Evolutionary conservation across 2,113 vertebrate genomes (phyloP), one percentile per base, ranked within the genome.

Genomic region (Halcyon senegalensis): DNA sequence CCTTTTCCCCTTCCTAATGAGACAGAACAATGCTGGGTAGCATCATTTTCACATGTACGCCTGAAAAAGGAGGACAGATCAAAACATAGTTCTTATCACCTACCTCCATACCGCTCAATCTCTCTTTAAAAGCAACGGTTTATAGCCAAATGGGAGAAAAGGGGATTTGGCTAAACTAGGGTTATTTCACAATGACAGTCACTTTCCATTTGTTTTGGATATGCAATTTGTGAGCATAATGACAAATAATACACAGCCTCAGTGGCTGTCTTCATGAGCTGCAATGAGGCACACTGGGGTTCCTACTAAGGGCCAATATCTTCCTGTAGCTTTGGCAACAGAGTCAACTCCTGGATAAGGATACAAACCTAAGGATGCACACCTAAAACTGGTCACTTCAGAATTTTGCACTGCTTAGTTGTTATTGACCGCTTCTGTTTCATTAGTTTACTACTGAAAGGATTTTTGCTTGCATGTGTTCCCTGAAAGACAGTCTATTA

Each of bases 21-120:
- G 46, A 53, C 10, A 89, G 83, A 93, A 96, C 92, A 93, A 89
- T 75, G 60, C 68, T 79, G 79, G 76, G 27, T 58, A 84, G 51
- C 46, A 90, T 58, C 35, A 87, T n/a, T 81, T 68, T 77, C 62
- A 66, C 41, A 63, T 0, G 3, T 5, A n/a, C 19, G 13, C 70
- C 24, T 77, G 35, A 74, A 89, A 92, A 87, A 44, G 4, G 33
- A 94, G 30, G 37, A 70, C 43, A 77, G 25, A 69, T 69, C 16
- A 94, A 95, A 92, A 83, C 23, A 84, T 23, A 68, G 62, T 17
- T 75, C 70, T 3, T 59, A 75, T 67, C 31, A 87, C 24, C 48
- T 68, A 64, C 31, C 28, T 84, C 64, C 56, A 67, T 46, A 51
- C 35, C 1, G 2, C 39, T 75, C 39, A n/a, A 11, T 46, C 44